phyloP scores from a whole-genome alignment of 2,113 vertebrate species.

The Pavo muticus region DNA sequence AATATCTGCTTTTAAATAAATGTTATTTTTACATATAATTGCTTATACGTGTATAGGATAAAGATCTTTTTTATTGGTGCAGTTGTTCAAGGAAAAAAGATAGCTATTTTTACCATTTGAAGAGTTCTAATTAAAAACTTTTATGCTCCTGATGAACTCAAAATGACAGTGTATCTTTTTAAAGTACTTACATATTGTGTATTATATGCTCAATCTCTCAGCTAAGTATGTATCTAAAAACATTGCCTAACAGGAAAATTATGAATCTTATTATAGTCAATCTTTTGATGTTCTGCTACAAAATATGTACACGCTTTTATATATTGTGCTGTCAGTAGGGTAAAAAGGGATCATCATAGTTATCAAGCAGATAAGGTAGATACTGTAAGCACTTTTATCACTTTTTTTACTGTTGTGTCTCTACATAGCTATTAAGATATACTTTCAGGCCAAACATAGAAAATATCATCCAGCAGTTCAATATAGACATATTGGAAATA shows the following conservation, averaged over 20 bases:
- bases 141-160: not conserved
- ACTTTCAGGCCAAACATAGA: not conserved
- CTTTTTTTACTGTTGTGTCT: not conserved
- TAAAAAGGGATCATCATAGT: not conserved
- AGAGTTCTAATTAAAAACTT: not conserved
- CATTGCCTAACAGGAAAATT: not conserved
- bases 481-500: not conserved
- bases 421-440: not conserved
- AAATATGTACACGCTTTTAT: not conserved
- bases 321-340: not conserved
- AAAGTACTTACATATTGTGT: not conserved
- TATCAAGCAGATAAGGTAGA: not conserved
- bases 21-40: not conserved
- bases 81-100: not conserved
- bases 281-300: not conserved
- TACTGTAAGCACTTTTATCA: not conserved
- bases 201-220: not conserved
- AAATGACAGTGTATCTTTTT: rapidly evolving
- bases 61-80: not conserved
- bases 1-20: not conserved
- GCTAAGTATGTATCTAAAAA: not conserved
- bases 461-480: not conserved
- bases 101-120: not conserved
- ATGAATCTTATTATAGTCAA: not conserved
- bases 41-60: not conserved